phyloP scores from a whole-genome alignment of 2,888 invertebrate genomes.

The Diplolepis rosae region DNA sequence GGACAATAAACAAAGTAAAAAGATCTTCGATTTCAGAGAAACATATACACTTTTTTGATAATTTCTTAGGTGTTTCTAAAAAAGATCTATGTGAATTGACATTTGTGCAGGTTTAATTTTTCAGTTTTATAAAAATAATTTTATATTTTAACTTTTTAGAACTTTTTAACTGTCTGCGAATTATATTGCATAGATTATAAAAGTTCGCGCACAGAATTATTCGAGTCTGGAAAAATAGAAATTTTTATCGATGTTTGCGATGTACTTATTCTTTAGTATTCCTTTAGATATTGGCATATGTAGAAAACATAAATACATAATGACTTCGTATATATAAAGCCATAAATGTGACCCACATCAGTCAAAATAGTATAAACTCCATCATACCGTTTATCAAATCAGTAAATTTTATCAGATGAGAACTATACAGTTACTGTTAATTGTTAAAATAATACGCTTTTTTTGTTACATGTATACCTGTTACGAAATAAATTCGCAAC shows the following conservation, averaged over 20 bases:
- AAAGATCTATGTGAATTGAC: neutral
- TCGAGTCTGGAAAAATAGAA: neutral
- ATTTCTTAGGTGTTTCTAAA: conserved; percentile 9
- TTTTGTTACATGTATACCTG: conserved; percentile 19
- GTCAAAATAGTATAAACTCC: neutral
- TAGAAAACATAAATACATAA: neutral
- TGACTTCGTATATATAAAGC: conserved; percentile 15
- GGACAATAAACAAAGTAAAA: neutral
- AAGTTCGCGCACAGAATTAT: neutral
- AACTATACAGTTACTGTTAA: conserved; percentile 17
- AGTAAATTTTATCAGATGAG: conserved; percentile 12
- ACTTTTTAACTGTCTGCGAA: conserved; percentile 11
- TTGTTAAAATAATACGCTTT: conserved; percentile 19
- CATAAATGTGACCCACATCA: neutral
- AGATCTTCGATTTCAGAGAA: neutral
- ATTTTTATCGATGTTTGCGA: neutral
- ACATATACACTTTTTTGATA: neutral
- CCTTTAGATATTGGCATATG: neutral
- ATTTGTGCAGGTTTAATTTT: neutral
- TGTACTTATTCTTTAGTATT: neutral
- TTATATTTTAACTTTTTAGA: conserved; percentile 15
- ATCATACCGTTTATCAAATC: conserved; percentile 19
- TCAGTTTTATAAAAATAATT: conserved; percentile 16
- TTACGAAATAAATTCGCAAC: neutral
- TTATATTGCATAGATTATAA: neutral